Base-by-base conservation (phyloP, 1,140 invertebrate genomes). In the Hermetia illucens region DNA sequence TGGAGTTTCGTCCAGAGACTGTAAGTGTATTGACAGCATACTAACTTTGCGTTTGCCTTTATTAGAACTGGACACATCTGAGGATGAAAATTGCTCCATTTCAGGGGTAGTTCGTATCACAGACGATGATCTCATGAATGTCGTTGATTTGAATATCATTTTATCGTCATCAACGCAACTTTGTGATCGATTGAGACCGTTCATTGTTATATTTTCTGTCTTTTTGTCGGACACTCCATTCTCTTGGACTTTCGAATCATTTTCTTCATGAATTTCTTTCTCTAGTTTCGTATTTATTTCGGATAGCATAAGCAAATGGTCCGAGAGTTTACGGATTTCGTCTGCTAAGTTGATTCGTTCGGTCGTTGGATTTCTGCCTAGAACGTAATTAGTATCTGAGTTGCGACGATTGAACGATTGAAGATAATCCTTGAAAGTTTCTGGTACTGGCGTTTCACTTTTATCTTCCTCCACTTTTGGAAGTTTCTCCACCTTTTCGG, bases 311-410 rank as follows among this genome's bases (percentile, higher is more conserved):
- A 76, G 78, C 16, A 85, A 56, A 52, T 82, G 81, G 49, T 85
- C 79, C 0, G 78, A 77, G 1, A 87, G 49, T 56, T 80, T 81
- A 25, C 80, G 75, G 25, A 85, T 85, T 56, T 87, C 82, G 44
- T 84, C 81, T 1, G 80, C 80, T 40, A 79, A 59, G 53, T 77
- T 77, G 21, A 75, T 67, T 39, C 73, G 62, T 32, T 75, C 69
- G 0, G 55, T 55, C 3, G 51, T 57, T 6, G 54, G 45, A 21
- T 54, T 50, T 2, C 53, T 41, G 5, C 57, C 57, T 39, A 56
- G 38, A 13, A 79, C 63, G 47, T 71, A 77, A 3, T 68, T 71
- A 40, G 79, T 81, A 46, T 85, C 82, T 3, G 81, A 84, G 3
- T 81, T 78, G 49, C 81, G 58, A 30, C 82, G 65, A 49, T 80